Evolutionary conservation across 2,797 vertebrate genomes (phyloP).

Genomic region (Lophius americanus): DNA sequence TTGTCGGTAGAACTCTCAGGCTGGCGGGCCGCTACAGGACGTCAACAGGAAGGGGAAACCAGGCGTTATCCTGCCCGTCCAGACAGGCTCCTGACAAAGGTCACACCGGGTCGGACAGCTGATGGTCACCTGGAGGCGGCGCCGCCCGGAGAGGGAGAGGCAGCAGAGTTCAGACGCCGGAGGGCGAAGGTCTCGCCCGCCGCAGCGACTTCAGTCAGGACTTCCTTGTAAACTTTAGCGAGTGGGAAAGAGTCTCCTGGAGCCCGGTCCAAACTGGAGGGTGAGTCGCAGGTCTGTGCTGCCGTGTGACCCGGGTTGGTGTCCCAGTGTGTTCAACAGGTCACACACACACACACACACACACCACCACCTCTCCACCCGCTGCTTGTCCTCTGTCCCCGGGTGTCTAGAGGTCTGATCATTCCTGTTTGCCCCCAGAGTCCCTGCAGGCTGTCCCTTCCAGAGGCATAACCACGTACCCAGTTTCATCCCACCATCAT

Average conservation of each 20-base stretch:
- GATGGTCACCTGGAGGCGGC: conserved; percentile 62
- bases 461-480: conserved; percentile 59
- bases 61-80: conserved; percentile 51
- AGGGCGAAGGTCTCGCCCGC: conserved; percentile 46
- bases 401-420: conserved; percentile 46
- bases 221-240: conserved; percentile 77
- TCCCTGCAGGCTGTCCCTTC: conserved; percentile 63
- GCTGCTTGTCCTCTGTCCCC: conserved; percentile 48
- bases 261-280: conserved; percentile 44
- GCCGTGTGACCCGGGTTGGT: conserved; percentile 25
- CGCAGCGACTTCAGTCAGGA: conserved; percentile 55
- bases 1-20: conserved; percentile 80
- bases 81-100: conserved; percentile 67
- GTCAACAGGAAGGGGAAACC: conserved; percentile 75
- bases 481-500: conserved; percentile 52
- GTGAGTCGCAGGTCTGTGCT: conserved; percentile 39
- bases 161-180: conserved; percentile 66
- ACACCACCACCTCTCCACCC: conserved; percentile 41
- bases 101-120: conserved; percentile 63
- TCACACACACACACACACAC: conserved; percentile 13
- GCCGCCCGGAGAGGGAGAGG: conserved; percentile 59
- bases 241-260: conserved; percentile 45
- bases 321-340: conserved; percentile 49
- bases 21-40: conserved; percentile 68
- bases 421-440: conserved; percentile 46